Evolutionary conservation across 2,888 invertebrate species (phyloP), one percentile per base, ranked within the genome.

Genomic region (Ochropacha duplaris): DNA sequence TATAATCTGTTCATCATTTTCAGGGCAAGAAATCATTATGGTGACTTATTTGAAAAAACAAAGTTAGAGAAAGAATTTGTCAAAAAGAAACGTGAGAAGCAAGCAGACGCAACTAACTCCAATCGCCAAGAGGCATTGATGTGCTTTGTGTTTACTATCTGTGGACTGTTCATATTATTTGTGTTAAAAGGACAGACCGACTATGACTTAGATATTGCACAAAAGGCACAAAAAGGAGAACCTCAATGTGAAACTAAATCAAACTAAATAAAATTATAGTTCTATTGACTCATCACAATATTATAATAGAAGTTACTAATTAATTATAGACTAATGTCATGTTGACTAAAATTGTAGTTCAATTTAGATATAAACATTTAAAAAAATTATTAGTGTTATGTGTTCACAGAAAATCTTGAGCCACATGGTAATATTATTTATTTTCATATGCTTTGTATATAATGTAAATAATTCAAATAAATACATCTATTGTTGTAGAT

Each of bases 11-110:
- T 1, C 14, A 22, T 5, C 4, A 50, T 51, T 87, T 87, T 39
- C 75, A 92, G 93, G 93, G 86, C 94, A 0, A 87, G 83, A 62
- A 76, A 84, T 34, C 95, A 95, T 69, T 95, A 95, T 72, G 89
- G 90, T 0, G 60, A 74, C 39, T 62, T 89, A 61, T 84, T 92
- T 57, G 70, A 84, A 58, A 87, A 83, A 61, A 31, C 78, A 22
- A 70, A 81, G 61, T 69, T 79, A 55, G 83, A 88, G 1, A 89
- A 72, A 65, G 80, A 84, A 24, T 71, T 78, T 26, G 8, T 83
- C 2, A 78, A 55, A 59, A 77, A 71, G 56, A 74, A 68, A 59
- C 62, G 50, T 24, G 50, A 44, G 4, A 86, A 82, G 58, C 59
- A 59, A 54, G 16, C 36, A 1, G 76, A 80, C 19, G 36, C 55